Percentiles rank a stretch among this genome's conserved stretches.
phyloP scores from a whole-genome alignment of 2,888 invertebrate species.

The Polymixis lichenea region DNA sequence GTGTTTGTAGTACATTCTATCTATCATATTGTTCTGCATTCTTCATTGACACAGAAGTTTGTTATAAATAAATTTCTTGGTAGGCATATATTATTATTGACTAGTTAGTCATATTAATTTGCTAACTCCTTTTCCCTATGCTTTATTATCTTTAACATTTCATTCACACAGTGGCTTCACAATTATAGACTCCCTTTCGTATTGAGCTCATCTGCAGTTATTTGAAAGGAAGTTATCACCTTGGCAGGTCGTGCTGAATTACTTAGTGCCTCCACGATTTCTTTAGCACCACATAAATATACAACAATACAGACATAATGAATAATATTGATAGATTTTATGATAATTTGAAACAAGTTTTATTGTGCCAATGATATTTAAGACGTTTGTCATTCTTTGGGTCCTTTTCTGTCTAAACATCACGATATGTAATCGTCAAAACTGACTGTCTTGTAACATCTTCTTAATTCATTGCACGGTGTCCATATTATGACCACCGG shows the following conservation, averaged over 20 bases:
- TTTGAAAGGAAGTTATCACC: constrained; percentile 59
- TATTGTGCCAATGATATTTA: constrained; percentile 20
- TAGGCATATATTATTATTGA: not conserved
- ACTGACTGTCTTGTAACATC: not conserved
- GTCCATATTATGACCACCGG: not conserved
- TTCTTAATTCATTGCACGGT: not conserved
- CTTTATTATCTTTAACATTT: constrained; percentile 6
- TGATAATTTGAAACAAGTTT: constrained; percentile 30
- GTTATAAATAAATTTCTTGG: not conserved
- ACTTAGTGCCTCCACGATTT: constrained; percentile 51
- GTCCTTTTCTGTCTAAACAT: not conserved
- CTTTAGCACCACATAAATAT: constrained; percentile 23
- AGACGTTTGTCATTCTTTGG: not conserved
- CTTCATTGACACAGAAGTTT: not conserved
- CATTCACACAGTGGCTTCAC: not conserved
- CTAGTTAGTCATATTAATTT: not conserved
- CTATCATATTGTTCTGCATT: not conserved
- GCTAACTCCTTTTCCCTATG: not conserved
- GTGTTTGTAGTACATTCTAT: no score
- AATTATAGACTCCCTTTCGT: constrained; percentile 34
- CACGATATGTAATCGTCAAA: constrained; percentile 25
- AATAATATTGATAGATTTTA: constrained; percentile 36
- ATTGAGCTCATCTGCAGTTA: constrained; percentile 41
- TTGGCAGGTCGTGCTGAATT: constrained; percentile 55
- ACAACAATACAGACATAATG: constrained; percentile 3